phyloP scores from a whole-genome alignment of 1,140 invertebrate genomes.

The Diuraphis noxia region DNA sequence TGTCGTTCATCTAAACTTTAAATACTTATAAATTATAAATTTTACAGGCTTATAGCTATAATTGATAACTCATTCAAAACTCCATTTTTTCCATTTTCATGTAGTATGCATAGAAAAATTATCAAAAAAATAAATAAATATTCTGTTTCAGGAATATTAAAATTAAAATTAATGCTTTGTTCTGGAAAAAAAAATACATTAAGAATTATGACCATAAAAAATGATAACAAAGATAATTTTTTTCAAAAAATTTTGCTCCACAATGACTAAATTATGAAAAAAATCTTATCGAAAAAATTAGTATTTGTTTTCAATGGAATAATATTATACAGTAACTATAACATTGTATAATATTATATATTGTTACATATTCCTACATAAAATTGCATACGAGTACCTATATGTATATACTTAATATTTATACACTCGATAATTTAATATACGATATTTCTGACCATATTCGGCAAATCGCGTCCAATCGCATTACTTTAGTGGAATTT shows the following conservation, averaged over 20 bases:
- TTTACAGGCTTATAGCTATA: too few species aligned
- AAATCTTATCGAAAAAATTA: not conserved
- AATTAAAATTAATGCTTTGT: not conserved
- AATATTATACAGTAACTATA: not conserved
- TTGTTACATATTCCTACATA: not conserved
- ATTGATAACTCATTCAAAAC: too few species aligned
- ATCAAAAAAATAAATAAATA: not conserved
- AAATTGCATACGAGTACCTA: not conserved
- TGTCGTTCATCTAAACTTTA: not conserved
- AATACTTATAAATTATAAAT: not conserved
- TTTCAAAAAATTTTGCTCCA: too few species aligned
- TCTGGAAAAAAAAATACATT: not conserved
- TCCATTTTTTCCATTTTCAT: too few species aligned
- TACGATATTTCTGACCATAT: not conserved
- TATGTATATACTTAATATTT: not conserved
- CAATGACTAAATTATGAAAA: not conserved
- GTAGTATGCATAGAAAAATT: not conserved
- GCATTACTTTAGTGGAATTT: not conserved
- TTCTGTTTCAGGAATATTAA: not conserved
- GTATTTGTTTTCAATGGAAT: not conserved
- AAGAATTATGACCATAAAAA: not conserved
- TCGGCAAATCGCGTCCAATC: not conserved
- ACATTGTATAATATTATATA: not conserved
- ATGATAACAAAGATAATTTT: not conserved
- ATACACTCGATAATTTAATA: not conserved